Percentiles rank a stretch among this genome's conserved stretches.
These are phyloP conservation scores for Chymomyza procnemis DNA, from an alignment of 2,888 invertebrate genomes.

Conservation along the genomic window DNA sequence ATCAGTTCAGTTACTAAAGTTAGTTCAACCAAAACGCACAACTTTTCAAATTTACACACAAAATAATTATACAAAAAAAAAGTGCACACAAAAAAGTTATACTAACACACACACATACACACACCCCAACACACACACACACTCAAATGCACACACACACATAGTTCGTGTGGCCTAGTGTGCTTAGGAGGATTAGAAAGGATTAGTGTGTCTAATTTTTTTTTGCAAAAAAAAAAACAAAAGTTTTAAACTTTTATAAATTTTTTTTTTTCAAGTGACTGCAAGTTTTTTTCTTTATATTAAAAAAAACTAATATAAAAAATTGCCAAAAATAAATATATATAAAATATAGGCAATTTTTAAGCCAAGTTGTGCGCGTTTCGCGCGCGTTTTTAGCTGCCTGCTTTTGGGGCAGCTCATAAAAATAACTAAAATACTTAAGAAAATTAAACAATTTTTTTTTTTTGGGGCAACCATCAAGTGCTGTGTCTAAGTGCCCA, in stretches of 20 bases:
- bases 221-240: no score
- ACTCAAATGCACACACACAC: not conserved
- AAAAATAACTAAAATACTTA: constrained; percentile 7
- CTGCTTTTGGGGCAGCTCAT: not conserved
- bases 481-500: not conserved
- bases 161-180: constrained; percentile 19
- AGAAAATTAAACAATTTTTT: not conserved
- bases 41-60: constrained; percentile 15
- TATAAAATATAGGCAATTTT: not conserved
- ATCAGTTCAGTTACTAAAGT: constrained; percentile 77
- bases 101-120: not conserved
- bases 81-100: not conserved
- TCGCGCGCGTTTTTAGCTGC: not conserved
- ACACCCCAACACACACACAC: not conserved
- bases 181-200: constrained; percentile 11
- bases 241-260: not conserved
- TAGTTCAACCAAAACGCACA: constrained; percentile 74
- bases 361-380: not conserved
- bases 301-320: not conserved
- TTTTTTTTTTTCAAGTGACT: not conserved
- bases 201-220: constrained; percentile 25
- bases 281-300: not conserved
- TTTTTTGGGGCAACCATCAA: constrained; percentile 2
- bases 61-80: constrained; percentile 7
- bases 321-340: constrained; percentile 2